Evolutionary conservation across 2,797 vertebrate species (phyloP).

Genomic region (Sarcoramphus papa): DNA sequence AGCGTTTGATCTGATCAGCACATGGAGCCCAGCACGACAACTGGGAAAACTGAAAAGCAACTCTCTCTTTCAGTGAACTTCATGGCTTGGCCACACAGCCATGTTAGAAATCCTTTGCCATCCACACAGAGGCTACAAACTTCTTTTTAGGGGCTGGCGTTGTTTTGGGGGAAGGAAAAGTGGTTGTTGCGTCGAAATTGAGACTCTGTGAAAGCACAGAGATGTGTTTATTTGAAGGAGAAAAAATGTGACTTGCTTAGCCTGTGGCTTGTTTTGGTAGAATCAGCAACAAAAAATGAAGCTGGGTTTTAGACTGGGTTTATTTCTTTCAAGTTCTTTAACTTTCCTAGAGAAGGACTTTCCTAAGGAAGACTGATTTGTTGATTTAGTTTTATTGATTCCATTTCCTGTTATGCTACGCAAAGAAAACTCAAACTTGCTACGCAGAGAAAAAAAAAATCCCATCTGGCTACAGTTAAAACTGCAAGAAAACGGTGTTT

Average conservation of each 20-base stretch:
- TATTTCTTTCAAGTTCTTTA: background rate
- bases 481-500: background rate
- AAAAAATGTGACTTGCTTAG: background rate
- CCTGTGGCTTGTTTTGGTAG: background rate
- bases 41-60: too few relatives aligned
- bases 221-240: background rate
- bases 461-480: background rate
- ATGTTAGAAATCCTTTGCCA: background rate
- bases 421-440: background rate
- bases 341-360: background rate
- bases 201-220: background rate
- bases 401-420: background rate
- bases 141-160: background rate
- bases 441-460: background rate
- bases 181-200: background rate
- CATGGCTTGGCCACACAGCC: background rate
- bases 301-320: background rate
- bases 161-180: background rate
- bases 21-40: accelerated
- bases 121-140: background rate
- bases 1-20: background rate
- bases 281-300: background rate
- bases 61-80: accelerated
- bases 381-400: background rate
- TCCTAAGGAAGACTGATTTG: background rate